Evolutionary conservation across 1,140 invertebrate genomes (phyloP).

Genomic region (Leptinotarsa texana): DNA sequence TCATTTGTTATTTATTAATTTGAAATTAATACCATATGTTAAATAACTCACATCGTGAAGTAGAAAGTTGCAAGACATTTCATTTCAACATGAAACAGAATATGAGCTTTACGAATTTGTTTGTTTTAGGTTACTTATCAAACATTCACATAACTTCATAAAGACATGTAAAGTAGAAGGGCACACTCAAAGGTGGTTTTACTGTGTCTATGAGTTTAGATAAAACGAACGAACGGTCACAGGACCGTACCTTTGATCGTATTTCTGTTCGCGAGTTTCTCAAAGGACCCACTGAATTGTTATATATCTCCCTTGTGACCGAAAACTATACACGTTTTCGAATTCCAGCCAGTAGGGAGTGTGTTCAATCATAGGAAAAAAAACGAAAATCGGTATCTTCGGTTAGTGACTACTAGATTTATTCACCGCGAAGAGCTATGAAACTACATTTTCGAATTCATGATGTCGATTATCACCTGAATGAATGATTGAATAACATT

Average conservation of each 20-base stretch:
- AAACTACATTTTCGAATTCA: no score
- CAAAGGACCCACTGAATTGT: slow-evolving; percentile 25
- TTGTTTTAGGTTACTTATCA: slow-evolving; percentile 10
- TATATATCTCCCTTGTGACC: slow-evolving; percentile 19
- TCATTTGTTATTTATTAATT: no score
- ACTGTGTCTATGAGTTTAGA: slow-evolving; percentile 33
- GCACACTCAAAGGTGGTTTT: slow-evolving; percentile 22
- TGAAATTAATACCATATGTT: no score
- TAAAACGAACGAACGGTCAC: slow-evolving; percentile 30
- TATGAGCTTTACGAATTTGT: not conserved
- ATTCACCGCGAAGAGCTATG: not conserved
- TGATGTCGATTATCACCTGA: no score
- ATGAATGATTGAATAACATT: no score
- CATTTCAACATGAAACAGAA: not conserved
- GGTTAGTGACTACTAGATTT: not conserved
- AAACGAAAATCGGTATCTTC: not conserved
- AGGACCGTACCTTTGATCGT: slow-evolving; percentile 32
- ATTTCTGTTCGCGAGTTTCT: slow-evolving; percentile 23
- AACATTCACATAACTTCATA: slow-evolving; percentile 17
- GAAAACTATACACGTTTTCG: slow-evolving; percentile 18
- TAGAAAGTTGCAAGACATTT: no score
- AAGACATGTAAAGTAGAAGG: slow-evolving; percentile 16
- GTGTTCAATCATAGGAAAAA: not conserved
- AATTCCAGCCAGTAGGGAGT: not conserved
- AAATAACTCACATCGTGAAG: no score